Evolutionary conservation across 2,888 invertebrate species (phyloP), one percentile per base, ranked within the genome.

Genomic region (Hemicrepidius hirtus): DNA sequence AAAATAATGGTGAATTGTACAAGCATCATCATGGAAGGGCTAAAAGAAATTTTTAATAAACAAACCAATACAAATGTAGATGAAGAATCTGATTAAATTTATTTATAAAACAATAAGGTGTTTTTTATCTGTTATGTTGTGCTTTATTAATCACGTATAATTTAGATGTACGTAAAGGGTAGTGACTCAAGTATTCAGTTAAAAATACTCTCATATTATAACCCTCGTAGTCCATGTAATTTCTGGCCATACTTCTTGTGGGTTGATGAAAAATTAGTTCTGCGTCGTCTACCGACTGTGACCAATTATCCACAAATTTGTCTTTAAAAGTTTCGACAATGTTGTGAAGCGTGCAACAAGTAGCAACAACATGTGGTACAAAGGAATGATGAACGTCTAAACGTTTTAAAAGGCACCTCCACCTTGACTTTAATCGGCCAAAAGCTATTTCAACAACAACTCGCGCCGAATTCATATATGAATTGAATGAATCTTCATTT

Each of bases 301-400:
- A 18, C 73, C 73, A 73, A 28, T 46, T 13, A 10, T 40, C 16
- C 16, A 41, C 6, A 74, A 73, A 75, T n/a, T 32, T 20, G 1
- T 73, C 75, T 44, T 74, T 21, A 20, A 24, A 24, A 5, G 57
- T 53, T 74, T 76, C 78, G 21, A 71, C 55, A 46, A 79, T 68
- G 46, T 79, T 79, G 46, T 79, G 79, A 41, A 78, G 50, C 18
- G 75, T 68, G 40, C 74, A 76, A 60, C 77, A 77, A 21, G 75
- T 66, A 18, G 64, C 37, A 24, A 77, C 71, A 24, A 78, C 59
- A 35, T 73, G 32, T 32, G 76, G 75, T 9, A 71, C 68, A 68
- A 76, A 77, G 67, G 40, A 70, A 68, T 73, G 71, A 63, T 60
- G 35, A 18, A 76, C 62, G 65, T 79, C 77, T 6, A 73, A 72